A percentile compares a stretch with the other conserved stretches of the same genome.
phyloP scores from a whole-genome alignment of 1,140 invertebrate genomes.

The Drosophila hydei region DNA sequence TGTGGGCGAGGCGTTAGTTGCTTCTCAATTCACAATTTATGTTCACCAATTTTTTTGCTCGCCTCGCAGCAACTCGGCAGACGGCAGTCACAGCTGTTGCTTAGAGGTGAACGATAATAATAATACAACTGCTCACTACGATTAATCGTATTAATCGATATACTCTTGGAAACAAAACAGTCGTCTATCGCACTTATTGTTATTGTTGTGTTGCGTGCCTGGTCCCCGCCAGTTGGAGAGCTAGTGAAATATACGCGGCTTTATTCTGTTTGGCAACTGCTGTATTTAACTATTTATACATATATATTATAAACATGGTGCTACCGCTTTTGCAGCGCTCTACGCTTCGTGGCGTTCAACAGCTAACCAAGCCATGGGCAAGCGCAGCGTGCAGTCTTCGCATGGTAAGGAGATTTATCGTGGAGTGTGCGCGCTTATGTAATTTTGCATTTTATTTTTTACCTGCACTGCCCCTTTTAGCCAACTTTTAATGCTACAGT shows the following conservation, averaged over 20 bases:
- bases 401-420: slow-evolving; percentile 67
- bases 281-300: slow-evolving; percentile 27
- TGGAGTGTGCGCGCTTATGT: slow-evolving; percentile 45
- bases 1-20: slow-evolving; percentile 21
- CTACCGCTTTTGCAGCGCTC: slow-evolving; percentile 70
- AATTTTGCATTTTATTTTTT: slow-evolving; percentile 49
- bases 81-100: slow-evolving; percentile 43
- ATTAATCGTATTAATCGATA: slow-evolving; percentile 19
- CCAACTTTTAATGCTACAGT: background rate
- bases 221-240: slow-evolving; percentile 17
- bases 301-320: slow-evolving; percentile 61
- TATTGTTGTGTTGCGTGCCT: slow-evolving; percentile 40
- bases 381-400: slow-evolving; percentile 53
- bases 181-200: slow-evolving; percentile 37
- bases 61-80: slow-evolving; percentile 40
- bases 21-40: slow-evolving; percentile 36
- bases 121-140: background rate
- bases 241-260: slow-evolving; percentile 42
- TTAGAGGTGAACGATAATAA: slow-evolving; percentile 26
- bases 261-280: slow-evolving; percentile 26
- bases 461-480: slow-evolving; percentile 15
- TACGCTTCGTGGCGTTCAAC: slow-evolving; percentile 65
- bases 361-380: slow-evolving; percentile 68
- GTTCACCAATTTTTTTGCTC: slow-evolving; percentile 29
- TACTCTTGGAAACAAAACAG: background rate